A percentile compares a stretch with the other conserved stretches of the same genome.
Evolutionary conservation across 2,797 vertebrate genomes (phyloP).

Genomic region (Nyctalus aviator): DNA sequence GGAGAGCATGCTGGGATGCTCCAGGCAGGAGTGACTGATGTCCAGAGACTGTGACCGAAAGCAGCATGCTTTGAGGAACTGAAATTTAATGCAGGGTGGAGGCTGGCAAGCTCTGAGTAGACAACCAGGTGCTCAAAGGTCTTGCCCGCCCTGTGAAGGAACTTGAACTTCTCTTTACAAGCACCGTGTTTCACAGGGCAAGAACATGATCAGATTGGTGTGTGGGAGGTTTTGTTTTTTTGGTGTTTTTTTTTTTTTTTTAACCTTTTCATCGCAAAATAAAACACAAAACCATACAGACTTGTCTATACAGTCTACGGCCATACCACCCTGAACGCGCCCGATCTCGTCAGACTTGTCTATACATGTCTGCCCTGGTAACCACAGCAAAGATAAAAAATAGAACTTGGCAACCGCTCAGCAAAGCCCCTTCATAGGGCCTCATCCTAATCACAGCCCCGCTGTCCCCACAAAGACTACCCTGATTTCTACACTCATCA

Average conservation of each 20-base stretch:
- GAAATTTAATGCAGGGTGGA: not conserved
- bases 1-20: not conserved
- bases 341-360: too few relatives aligned
- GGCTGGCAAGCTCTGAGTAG: not conserved
- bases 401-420: not conserved
- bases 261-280: constrained; percentile 37
- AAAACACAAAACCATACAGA: not conserved
- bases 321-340: too few relatives aligned
- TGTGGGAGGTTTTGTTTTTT: not conserved
- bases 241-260: not conserved
- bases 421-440: accelerated
- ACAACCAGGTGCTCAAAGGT: not conserved
- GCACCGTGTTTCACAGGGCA: not conserved
- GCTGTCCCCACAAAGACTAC: not conserved
- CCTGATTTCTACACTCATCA: not conserved
- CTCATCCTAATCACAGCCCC: not conserved
- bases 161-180: not conserved
- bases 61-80: constrained; percentile 34
- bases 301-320: not conserved
- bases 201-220: not conserved
- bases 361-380: not conserved
- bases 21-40: not conserved
- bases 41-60: not conserved
- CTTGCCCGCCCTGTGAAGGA: not conserved
- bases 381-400: not conserved